Evolutionary conservation across 1,140 invertebrate genomes (phyloP).

Genomic region (Drosophila repletoides): DNA sequence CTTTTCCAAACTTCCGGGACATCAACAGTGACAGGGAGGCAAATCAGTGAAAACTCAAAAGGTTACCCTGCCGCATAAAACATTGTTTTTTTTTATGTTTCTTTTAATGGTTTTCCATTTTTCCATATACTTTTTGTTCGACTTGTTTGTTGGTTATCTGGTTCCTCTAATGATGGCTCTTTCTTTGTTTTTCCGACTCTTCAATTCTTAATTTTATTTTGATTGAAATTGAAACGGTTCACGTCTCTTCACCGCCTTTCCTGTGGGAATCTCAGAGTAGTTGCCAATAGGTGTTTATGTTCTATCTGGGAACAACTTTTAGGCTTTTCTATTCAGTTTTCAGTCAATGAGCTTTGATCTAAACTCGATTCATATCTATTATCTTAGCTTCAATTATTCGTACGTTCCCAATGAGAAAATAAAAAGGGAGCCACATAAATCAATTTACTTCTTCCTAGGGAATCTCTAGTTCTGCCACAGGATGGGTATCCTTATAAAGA

Average conservation of each 20-base stretch:
- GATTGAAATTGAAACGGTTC: conserved; percentile 66
- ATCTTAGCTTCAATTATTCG: too few relatives aligned
- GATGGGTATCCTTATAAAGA: background rate
- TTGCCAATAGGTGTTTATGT: too few relatives aligned
- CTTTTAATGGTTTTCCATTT: conserved; percentile 20
- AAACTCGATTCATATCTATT: too few relatives aligned
- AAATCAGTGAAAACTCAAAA: conserved; percentile 19
- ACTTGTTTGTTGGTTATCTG: conserved; percentile 46
- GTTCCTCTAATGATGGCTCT: conserved; percentile 52
- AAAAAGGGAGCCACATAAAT: too few relatives aligned
- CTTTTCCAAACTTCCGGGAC: background rate
- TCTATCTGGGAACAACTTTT: too few relatives aligned
- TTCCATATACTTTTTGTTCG: conserved; percentile 13
- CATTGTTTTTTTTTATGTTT: conserved; percentile 35
- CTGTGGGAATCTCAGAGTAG: background rate
- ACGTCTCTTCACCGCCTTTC: background rate
- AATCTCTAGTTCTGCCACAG: background rate
- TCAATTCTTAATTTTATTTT: conserved; percentile 49
- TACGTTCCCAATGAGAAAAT: too few relatives aligned
- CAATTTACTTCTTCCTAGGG: background rate
- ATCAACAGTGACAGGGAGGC: background rate
- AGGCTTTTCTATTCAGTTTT: too few relatives aligned
- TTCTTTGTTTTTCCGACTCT: conserved; percentile 14
- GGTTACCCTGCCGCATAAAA: conserved; percentile 24
- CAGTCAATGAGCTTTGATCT: too few relatives aligned